Evolutionary conservation across 2,797 vertebrate genomes (phyloP).

Genomic region (Percopsis omiscomaycus): DNA sequence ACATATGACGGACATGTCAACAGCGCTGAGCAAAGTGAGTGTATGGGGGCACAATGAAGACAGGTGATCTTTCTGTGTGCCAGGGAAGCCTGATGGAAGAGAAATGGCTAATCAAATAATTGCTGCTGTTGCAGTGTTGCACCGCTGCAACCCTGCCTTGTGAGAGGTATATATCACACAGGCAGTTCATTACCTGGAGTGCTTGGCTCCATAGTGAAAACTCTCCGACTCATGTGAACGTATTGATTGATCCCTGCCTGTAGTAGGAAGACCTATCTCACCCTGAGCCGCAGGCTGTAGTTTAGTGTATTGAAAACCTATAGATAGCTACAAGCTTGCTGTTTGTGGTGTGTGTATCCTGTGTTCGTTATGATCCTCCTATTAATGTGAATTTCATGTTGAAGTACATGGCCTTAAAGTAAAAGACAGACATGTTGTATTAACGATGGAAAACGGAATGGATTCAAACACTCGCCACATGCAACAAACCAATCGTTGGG

Average conservation of each 20-base stretch:
- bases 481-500: slow-evolving; percentile 4
- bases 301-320: slow-evolving; percentile 19
- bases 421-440: too few species aligned
- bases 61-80: slow-evolving; percentile 34
- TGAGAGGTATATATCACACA: slow-evolving; percentile 76
- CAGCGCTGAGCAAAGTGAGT: slow-evolving; percentile 1
- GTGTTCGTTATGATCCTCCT: slow-evolving; percentile 1
- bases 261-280: slow-evolving; percentile 26
- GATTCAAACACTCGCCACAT: too few species aligned
- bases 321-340: slow-evolving; percentile 16
- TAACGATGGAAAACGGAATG: too few species aligned
- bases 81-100: slow-evolving; percentile 62
- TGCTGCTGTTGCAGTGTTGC: slow-evolving; percentile 79
- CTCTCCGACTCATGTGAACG: slow-evolving; percentile 57
- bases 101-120: slow-evolving; percentile 74
- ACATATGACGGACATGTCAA: slow-evolving; percentile 2
- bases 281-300: slow-evolving; percentile 24
- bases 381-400: too few species aligned
- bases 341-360: slow-evolving; percentile 1
- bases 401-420: too few species aligned
- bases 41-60: slow-evolving; percentile 17
- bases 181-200: slow-evolving; percentile 85
- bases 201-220: slow-evolving; percentile 67
- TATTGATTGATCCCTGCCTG: slow-evolving; percentile 67
- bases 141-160: slow-evolving; percentile 54